phyloP scores from a whole-genome alignment of 2,113 vertebrate genomes.

The Acrocephalus kingi region DNA sequence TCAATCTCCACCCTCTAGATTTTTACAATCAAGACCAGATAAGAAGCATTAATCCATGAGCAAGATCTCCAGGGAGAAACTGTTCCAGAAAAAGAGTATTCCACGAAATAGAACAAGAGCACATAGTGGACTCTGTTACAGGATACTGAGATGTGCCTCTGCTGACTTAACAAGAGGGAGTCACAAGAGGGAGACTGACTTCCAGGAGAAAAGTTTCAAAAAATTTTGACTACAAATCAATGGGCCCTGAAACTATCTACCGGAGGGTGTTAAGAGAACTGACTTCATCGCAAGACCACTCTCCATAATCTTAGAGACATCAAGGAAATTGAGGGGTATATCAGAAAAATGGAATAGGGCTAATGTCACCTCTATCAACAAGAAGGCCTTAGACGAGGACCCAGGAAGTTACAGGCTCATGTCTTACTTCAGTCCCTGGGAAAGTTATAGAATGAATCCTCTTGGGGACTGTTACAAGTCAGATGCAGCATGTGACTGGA shows the following conservation, averaged over 20 bases:
- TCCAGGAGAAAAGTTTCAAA: background rate
- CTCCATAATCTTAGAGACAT: background rate
- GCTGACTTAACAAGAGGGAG: too few relatives aligned
- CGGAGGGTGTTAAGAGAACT: accelerated
- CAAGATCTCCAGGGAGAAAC: background rate
- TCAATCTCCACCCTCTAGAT: background rate
- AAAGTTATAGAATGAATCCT: background rate
- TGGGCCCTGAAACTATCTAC: too few relatives aligned
- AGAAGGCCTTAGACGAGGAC: background rate
- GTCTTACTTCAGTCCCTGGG: background rate
- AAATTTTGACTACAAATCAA: background rate
- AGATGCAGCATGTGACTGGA: background rate
- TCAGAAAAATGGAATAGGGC: background rate
- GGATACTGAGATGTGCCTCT: accelerated
- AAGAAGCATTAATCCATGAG: accelerated
- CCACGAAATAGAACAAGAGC: accelerated
- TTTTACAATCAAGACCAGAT: background rate
- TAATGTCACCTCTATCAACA: background rate
- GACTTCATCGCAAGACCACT: background rate
- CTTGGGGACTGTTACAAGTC: background rate
- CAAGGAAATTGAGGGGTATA: background rate
- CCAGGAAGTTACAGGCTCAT: background rate
- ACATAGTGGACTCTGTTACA: accelerated
- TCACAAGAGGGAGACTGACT: background rate
- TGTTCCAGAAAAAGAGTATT: background rate